Conservation (phyloP, 2,113 vertebrate species). For the Pholis gunnellus region DNA sequence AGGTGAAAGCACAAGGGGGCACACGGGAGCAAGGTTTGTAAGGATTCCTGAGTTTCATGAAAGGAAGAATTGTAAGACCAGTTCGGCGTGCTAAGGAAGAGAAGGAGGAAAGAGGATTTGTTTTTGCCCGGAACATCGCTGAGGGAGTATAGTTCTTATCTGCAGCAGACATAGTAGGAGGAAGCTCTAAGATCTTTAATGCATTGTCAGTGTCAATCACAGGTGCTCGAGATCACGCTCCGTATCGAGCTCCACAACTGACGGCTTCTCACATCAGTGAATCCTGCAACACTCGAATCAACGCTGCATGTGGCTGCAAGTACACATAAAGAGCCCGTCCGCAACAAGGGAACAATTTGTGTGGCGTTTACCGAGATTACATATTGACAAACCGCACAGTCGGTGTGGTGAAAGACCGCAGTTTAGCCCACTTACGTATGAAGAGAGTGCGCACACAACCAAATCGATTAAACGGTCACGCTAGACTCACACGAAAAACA, state of each 20-base stretch:
- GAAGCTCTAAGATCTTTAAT: conserved; percentile 10
- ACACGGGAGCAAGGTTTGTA: conserved; percentile 26
- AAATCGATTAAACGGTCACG: conserved; percentile 28
- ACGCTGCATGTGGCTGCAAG: neutral
- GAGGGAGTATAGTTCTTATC: conserved; percentile 74
- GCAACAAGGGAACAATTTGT: neutral
- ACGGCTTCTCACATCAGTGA: neutral
- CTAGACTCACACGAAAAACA: conserved; percentile 24
- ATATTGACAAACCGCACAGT: conserved; percentile 29
- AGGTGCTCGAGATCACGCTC: conserved; percentile 8
- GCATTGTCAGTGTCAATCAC: neutral
- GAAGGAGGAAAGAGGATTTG: conserved; percentile 15
- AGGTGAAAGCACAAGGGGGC: conserved; percentile 37
- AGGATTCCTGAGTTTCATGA: conserved; percentile 10
- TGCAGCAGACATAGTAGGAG: conserved; percentile 30
- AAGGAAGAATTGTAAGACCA: conserved; percentile 14
- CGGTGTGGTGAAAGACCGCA: conserved; percentile 3
- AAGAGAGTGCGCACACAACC: conserved; percentile 28
- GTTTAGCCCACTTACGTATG: conserved; percentile 32
- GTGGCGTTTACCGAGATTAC: conserved; percentile 26
- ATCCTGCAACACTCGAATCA: neutral
- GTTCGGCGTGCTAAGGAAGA: conserved; percentile 17
- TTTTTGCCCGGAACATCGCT: conserved; percentile 18
- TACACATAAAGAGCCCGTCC: neutral
- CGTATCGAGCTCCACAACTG: neutral